Base-by-base conservation (phyloP, 2,888 invertebrate genomes). In the Aphodius granarius region DNA sequence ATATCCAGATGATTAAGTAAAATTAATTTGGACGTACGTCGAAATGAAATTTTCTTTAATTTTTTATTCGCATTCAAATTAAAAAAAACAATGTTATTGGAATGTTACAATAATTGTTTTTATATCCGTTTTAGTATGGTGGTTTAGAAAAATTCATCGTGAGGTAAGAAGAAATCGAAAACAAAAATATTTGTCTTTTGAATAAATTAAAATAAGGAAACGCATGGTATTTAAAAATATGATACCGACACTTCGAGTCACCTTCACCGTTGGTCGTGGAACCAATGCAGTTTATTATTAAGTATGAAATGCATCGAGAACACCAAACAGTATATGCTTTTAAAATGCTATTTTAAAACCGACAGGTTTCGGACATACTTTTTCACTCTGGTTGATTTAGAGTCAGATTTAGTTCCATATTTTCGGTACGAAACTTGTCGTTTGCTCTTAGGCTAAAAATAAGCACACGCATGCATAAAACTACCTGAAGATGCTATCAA, bases 171-270 rank as follows among this genome's bases (percentile, higher is more conserved):
- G 66, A 75, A 75, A 66, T 22, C 16, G 72, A 75, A 75, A 75
- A 72, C 20, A 21, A 72, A 75, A 75, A 75, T 75, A 75, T 75
- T 75, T 75, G 75, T 75, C 75, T 75, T 75, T 75, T 75, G 75
- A 75, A 75, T 63, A 66, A 43, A 65, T 65, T 6, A 18, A 65
- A 16, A 15, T 22, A n/a, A 68, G 22, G 20, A 65, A 18, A 65
- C 65, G 19, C 20, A 68, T 21, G 20, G n/a, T 68, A 21, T 68
- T 19, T 21, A 68, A 20, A 68, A 68, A 68, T 68, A 68, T 22
- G 68, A 68, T 19, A 22, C 68, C n/a, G 21, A 21, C 21, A 68
- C 21, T 21, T 21, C 18, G 22, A 68, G 43, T 43, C 43, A 43
- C 43, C 43, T 43, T 43, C 43, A 43, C 43, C 43, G 43, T 43